Evolutionary conservation across 2,113 vertebrate species (phyloP), one percentile per base, ranked within the genome.

Genomic region (Meleagris gallopavo): DNA sequence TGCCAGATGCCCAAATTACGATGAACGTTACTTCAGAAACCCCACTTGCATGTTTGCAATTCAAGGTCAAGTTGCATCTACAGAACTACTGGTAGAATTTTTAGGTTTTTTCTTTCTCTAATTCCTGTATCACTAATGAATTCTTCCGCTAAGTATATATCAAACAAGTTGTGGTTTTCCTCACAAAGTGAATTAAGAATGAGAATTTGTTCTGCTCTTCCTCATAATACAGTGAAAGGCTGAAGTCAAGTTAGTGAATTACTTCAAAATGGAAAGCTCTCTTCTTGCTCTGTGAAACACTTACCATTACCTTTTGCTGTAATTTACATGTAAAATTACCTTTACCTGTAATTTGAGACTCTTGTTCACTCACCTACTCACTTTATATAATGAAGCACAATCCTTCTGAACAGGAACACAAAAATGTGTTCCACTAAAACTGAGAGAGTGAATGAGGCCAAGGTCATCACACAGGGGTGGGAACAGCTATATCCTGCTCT

Each of bases 261-360:
- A 78, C 65, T 91, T 89, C 74, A 70, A 83, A 95, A 83, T 9
- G 77, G 65, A 95, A 88, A 95, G 46, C 75, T 91, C 89, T 83
- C 79, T 70, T 85, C 83, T 91, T 91, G 75, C 60, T 83, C 29
- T 80, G 65, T 83, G 67, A 88, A 94, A 80, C 57, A 74, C 87
- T 94, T 97, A 72, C 46, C 91, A 83, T 94, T 95, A 57, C 43
- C 25, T 89, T 80, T 83, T 86, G 46, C 83, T 95, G 93, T 83
- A 94, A 93, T 91, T 94, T 86, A 57, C 83, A 83, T 94, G 92
- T 86, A 84, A 92, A 95, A 93, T 57, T 72, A 93, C 86, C 61
- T 88, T 71, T 55, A 55, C 55, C 65, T 6, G 94, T 83, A 93
- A 96, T 52, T 24, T 57, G 83, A 96, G 73, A 71, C 29, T 30